A percentile compares a stretch with the other conserved stretches of the same genome.
Evolutionary conservation across 2,113 vertebrate species (phyloP).

Genomic region (Phoenicopterus ruber): DNA sequence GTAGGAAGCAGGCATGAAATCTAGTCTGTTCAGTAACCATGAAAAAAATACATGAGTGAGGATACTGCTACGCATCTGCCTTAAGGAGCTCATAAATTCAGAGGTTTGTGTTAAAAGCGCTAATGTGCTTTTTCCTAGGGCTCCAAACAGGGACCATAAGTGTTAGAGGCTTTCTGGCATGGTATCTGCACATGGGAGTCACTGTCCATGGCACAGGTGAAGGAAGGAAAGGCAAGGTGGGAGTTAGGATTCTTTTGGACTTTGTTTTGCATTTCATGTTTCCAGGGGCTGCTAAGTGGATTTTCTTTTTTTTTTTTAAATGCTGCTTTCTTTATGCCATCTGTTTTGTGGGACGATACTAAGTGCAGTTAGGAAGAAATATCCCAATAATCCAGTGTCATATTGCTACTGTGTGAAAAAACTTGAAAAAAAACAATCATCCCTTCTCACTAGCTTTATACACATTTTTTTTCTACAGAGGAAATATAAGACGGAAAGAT

Average conservation of each 20-base stretch:
- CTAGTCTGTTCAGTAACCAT: background rate
- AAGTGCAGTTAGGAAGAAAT: background rate
- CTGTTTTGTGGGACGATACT: background rate
- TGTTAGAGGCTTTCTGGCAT: background rate
- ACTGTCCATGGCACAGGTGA: background rate
- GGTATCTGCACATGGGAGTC: background rate
- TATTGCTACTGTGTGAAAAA: background rate
- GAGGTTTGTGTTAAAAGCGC: background rate
- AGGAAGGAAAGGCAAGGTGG: background rate
- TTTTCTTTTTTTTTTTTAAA: background rate
- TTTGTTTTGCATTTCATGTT: background rate
- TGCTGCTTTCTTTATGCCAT: background rate
- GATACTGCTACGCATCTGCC: background rate
- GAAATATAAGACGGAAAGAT: background rate
- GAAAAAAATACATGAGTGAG: background rate
- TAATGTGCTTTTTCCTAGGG: background rate
- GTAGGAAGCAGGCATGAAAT: background rate
- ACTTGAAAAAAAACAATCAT: background rate
- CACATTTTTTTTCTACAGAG: background rate
- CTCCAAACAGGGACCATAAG: background rate
- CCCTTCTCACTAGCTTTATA: background rate
- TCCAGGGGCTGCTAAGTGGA: background rate
- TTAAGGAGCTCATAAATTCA: background rate
- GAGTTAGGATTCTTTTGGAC: background rate
- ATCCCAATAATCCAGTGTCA: background rate